Evolutionary conservation across 1,140 invertebrate species (phyloP), one percentile per base, ranked within the genome.

Genomic region (Zaprionus gabonicus): DNA sequence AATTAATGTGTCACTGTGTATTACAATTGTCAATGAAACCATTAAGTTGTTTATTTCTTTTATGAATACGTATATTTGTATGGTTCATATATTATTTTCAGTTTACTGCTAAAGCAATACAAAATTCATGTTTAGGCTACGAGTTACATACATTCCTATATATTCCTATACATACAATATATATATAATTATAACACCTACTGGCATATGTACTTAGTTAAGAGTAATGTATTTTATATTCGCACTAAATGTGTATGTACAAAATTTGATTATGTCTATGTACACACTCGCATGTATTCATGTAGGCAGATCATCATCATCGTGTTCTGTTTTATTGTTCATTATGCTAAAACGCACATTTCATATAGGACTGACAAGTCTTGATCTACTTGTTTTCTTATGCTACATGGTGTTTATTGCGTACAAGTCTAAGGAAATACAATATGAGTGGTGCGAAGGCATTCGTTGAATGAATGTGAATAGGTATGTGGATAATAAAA

Each of bases 311-410:
- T 31, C 27, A 36, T 59, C 28, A 34, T 34, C 51, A 49, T 25
- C 41, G 36, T 31, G 13, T 41, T 46, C 38, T 27, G 15, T 46
- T 46, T 44, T 60, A 53, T 31, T 53, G 34, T 51, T 58, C 23
- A 55, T 34, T 66, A 86, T 86, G 82, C 82, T 86, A 86, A 86
- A 86, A 86, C 82, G 82, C 76, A 86, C 79, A 63, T 73, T 53
- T 51, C 62, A 69, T 80, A 77, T 62, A 38, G 44, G 55, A 41
- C 44, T 78, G 17, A 57, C 55, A 56, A 62, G 31, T 34, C 58
- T 60, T 25, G 36, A 74, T 71, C 65, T 41, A 36, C 20, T 10
- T 56, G 41, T 44, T 44, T 38, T 49, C 46, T 66, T 34, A 46
- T 46, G 41, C 41, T 23, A 60, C 44, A 46, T 36, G 44, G 10